Evolutionary conservation across 2,888 invertebrate genomes (phyloP), one percentile per base, ranked within the genome.

Genomic region (Ethmia dodecea): DNA sequence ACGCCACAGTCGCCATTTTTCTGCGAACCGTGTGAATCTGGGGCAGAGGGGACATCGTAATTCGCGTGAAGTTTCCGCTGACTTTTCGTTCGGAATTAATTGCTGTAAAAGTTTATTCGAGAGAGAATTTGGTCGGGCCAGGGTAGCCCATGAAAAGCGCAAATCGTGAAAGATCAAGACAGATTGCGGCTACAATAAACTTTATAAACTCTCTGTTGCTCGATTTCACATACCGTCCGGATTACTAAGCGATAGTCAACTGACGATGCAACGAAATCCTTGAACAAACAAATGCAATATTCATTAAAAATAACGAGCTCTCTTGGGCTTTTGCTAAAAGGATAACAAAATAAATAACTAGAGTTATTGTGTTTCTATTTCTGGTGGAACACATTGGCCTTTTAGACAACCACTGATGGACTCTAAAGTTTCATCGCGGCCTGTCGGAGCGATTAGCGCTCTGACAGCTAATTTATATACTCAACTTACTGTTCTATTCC

Each of bases 391-490:
- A 71, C 61, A 65, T 69, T 68, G 69, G 74, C 68, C 72, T 73
- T 74, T 75, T 60, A 76, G 70, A 70, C 70, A 67, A 71, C 80
- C 74, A 71, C 78, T 73, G 81, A 81, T 77, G 74, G 74, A 74
- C 75, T 79, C 79, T 79, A 70, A 72, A 81, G 77, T 81, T 83
- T 83, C 83, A 79, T 79, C 83, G 84, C 77, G 74, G 80, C 67
- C 77, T 83, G 86, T 79, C 79, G 61, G 74, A 81, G 51, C 86
- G 86, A 86, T 86, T 86, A 86, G 83, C 79, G 72, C 49, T 53
- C 62, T 80, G 84, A 84, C 86, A 86, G 83, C 81, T 84, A 83
- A 86, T 86, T 84, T 84, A 84, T 84, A 76, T 79, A 80, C 79
- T 79, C 79, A 78, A 83, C 79, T 81, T 79, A 83, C 79, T 60